Conservation (phyloP, 2,113 vertebrate genomes). For the Xenus cinereus region DNA sequence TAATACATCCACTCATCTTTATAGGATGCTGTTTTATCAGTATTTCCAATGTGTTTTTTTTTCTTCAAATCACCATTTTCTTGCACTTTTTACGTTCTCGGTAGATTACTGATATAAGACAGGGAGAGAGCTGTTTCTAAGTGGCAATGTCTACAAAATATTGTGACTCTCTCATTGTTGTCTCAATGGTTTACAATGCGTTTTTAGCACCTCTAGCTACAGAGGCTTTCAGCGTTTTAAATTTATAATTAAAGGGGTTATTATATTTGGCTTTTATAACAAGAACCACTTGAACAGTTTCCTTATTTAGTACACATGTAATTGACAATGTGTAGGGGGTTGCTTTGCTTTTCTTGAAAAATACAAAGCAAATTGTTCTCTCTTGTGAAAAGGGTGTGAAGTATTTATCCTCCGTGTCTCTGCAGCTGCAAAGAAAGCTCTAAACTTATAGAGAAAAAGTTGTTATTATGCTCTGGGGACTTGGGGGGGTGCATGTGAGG, state of each 20-base stretch:
- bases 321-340: not conserved
- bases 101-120: not conserved
- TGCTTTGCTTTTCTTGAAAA: not conserved
- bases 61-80: not conserved
- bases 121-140: not conserved
- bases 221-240: not conserved
- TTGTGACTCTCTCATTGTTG: not conserved
- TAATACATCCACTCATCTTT: not conserved
- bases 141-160: not conserved
- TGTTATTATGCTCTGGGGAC: not conserved
- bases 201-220: not conserved
- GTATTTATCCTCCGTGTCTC: not conserved
- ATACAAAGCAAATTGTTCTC: not conserved
- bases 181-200: not conserved
- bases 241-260: not conserved
- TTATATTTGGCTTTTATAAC: slow-evolving; percentile 20
- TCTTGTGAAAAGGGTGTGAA: not conserved
- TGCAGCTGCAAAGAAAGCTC: not conserved
- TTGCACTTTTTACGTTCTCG: not conserved
- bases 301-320: not conserved
- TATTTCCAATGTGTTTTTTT: accelerated
- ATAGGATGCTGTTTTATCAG: not conserved
- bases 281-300: not conserved
- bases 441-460: not conserved
- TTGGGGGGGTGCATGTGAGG: not conserved